These are phyloP conservation scores for Neodiprion fabricii DNA, from an alignment of 1,140 invertebrate genomes.

Conservation along the genomic window DNA sequence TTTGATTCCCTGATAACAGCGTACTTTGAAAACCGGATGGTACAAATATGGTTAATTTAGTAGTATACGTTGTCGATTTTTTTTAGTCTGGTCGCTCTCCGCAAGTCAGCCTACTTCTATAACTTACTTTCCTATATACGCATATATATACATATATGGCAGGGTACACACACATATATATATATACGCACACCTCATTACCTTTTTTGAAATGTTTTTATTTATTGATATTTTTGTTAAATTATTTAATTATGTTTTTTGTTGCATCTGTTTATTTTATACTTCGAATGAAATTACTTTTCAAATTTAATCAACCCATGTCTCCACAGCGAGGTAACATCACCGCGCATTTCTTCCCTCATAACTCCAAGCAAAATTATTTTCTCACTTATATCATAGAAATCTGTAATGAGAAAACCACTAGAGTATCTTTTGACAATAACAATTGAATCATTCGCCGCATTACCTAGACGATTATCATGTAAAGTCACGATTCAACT, in stretches of 20 bases:
- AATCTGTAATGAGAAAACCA: slow-evolving; percentile 39
- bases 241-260: slow-evolving; percentile 26
- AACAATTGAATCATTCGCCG: too few species aligned
- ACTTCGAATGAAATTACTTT: background rate
- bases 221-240: slow-evolving; percentile 28
- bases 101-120: slow-evolving; percentile 41
- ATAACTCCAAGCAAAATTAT: slow-evolving; percentile 26
- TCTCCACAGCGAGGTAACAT: background rate
- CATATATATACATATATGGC: too few species aligned
- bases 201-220: slow-evolving; percentile 25
- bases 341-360: background rate
- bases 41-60: slow-evolving; percentile 57
- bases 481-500: too few species aligned
- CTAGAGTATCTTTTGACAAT: background rate
- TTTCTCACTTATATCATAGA: slow-evolving; percentile 45
- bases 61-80: slow-evolving; percentile 52
- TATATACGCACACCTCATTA: too few species aligned
- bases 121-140: slow-evolving; percentile 50
- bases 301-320: slow-evolving; percentile 21
- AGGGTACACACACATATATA: too few species aligned
- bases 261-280: background rate
- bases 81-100: slow-evolving; percentile 41
- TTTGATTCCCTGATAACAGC: slow-evolving; percentile 57
- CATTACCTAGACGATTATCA: background rate
- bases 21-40: slow-evolving; percentile 48